Evolutionary conservation across 2,888 invertebrate species (phyloP).

Genomic region (Scaptomyza reducta): DNA sequence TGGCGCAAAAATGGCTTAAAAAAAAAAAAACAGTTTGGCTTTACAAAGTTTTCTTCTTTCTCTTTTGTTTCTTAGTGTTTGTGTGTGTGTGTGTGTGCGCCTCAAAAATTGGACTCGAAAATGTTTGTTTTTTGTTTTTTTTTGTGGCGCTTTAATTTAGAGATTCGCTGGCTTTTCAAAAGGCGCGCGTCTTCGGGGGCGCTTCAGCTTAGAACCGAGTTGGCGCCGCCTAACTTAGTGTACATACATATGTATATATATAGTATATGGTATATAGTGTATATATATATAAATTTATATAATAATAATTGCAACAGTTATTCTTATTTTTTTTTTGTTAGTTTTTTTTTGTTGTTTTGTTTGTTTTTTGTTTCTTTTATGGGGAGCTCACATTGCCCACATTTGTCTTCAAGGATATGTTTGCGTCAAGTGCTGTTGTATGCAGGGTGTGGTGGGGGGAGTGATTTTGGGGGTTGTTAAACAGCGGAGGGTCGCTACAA

Average conservation of each 20-base stretch:
- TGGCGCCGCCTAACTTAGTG: constrained; percentile 43
- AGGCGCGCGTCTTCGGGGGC: constrained; percentile 22
- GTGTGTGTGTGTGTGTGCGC: constrained; percentile 14
- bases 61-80: constrained; percentile 14
- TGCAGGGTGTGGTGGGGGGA: constrained; percentile 5
- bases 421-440: constrained; percentile 27
- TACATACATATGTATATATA: constrained; percentile 29
- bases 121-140: too few relatives aligned
- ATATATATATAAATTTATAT: constrained; percentile 50
- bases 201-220: constrained; percentile 54
- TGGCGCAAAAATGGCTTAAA: constrained; percentile 48
- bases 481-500: neutral
- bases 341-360: constrained; percentile 12
- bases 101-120: constrained; percentile 28
- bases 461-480: constrained; percentile 6
- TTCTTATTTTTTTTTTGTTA: constrained; percentile 18
- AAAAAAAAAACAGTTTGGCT: constrained; percentile 56
- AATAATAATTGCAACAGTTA: constrained; percentile 72
- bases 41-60: constrained; percentile 34
- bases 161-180: constrained; percentile 44
- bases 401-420: constrained; percentile 62
- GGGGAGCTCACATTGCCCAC: constrained; percentile 11
- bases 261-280: constrained; percentile 31
- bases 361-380: constrained; percentile 7
- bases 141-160: constrained; percentile 29